These are phyloP conservation scores for Cepaea nemoralis DNA, from an alignment of 1,140 invertebrate genomes.

Conservation along the genomic window DNA sequence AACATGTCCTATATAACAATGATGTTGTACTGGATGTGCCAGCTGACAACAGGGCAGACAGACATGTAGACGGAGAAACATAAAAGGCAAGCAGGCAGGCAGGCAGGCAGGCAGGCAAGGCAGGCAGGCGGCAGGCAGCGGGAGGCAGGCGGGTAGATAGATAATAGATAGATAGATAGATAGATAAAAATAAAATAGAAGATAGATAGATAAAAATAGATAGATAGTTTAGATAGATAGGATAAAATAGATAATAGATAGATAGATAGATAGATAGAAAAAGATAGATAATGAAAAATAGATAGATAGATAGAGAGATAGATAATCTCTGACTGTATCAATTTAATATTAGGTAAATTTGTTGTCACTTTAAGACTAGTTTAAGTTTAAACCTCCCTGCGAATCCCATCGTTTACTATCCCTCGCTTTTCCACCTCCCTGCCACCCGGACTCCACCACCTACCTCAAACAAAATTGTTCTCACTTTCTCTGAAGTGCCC, in stretches of 20 bases:
- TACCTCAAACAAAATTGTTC: neutral
- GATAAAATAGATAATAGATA: slow-evolving; percentile 8
- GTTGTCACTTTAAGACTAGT: too few relatives aligned
- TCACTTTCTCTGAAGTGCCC: neutral
- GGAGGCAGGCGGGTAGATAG: too few relatives aligned
- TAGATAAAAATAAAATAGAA: neutral
- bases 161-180: slow-evolving; percentile 5
- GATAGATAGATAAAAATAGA: slow-evolving; percentile 10
- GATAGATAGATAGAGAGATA: slow-evolving; percentile 16
- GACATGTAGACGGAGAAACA: too few relatives aligned
- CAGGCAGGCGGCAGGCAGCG: too few relatives aligned
- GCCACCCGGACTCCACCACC: neutral
- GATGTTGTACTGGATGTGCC: too few relatives aligned
- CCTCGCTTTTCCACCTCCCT: too few relatives aligned
- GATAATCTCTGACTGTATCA: neutral
- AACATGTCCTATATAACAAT: too few relatives aligned
- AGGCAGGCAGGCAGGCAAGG: neutral
- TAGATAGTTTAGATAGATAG: slow-evolving; percentile 15
- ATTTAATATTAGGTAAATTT: neutral
- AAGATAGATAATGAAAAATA: neutral
- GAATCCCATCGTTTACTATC: too few relatives aligned
- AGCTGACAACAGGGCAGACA: too few relatives aligned
- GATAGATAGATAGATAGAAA: slow-evolving; percentile 16
- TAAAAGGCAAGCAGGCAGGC: neutral
- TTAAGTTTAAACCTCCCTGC: too few relatives aligned